These are phyloP conservation scores for Tiliqua scincoides DNA, from an alignment of 2,113 vertebrate genomes.

Conservation along the genomic window DNA sequence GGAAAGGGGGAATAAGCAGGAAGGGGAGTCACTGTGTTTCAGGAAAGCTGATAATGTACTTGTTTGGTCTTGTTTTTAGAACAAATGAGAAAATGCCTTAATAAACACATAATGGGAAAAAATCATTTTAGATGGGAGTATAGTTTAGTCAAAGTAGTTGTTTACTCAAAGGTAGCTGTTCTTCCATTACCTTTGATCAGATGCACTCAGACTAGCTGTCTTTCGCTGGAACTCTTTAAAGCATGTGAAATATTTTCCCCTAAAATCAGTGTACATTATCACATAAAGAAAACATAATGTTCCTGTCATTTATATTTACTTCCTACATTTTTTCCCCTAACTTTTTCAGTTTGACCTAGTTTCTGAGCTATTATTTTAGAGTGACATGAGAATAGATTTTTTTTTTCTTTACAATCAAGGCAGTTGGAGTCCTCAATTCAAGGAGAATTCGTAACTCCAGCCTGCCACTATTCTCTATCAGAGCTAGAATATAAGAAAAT, in stretches of 20 bases:
- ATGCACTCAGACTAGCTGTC: neutral
- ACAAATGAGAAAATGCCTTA: conserved; percentile 9
- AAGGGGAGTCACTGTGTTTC: neutral
- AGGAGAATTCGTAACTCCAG: neutral
- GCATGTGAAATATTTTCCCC: neutral
- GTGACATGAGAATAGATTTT: neutral
- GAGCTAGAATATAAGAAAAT: neutral
- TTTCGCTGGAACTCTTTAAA: neutral
- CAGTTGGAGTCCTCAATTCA: neutral
- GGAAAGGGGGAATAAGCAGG: neutral
- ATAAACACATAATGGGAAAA: neutral
- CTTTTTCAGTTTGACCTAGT: neutral
- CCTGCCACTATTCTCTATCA: neutral
- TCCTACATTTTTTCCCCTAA: neutral
- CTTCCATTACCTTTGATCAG: neutral
- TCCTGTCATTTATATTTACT: neutral
- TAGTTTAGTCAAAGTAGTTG: neutral
- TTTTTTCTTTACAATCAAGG: neutral
- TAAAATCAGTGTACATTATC: neutral
- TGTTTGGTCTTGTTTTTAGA: neutral
- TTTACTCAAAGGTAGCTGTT: neutral
- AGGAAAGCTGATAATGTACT: neutral
- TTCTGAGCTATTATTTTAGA: neutral
- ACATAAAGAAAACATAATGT: neutral
- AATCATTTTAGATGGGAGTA: neutral